These are phyloP conservation scores for Pristionchus japonicus DNA, from an alignment of 2,888 invertebrate genomes.

Conservation along the genomic window DNA sequence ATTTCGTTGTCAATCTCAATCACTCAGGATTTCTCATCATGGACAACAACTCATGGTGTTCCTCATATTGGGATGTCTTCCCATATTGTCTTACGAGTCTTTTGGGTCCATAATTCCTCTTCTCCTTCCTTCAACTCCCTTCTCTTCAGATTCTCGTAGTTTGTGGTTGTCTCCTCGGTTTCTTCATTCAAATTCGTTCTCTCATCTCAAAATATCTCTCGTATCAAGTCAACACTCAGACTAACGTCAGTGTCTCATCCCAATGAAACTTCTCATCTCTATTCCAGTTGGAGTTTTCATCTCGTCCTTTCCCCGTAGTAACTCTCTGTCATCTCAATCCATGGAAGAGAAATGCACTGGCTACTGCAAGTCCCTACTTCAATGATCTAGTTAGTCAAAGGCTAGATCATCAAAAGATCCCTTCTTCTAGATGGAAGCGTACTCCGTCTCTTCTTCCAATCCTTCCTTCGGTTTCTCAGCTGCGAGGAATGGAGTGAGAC, in stretches of 20 bases:
- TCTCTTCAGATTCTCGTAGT: slow-evolving; percentile 58
- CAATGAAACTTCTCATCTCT: not conserved
- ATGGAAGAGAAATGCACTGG: slow-evolving; percentile 59
- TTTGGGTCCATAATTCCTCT: not conserved
- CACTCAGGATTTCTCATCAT: slow-evolving; percentile 65
- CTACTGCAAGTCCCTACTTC: not conserved
- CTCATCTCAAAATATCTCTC: slow-evolving; percentile 63
- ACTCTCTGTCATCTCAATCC: slow-evolving; percentile 73
- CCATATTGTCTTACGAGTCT: not conserved
- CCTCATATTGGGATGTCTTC: slow-evolving; percentile 64
- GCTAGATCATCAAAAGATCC: not conserved
- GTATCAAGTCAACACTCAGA: slow-evolving; percentile 68
- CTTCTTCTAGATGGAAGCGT: not conserved
- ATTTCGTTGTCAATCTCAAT: not conserved
- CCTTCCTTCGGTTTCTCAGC: not conserved
- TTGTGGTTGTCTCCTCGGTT: slow-evolving; percentile 57
- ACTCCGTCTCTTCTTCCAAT: not conserved
- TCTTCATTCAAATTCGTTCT: slow-evolving; percentile 63
- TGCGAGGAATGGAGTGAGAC: slow-evolving; percentile 4
- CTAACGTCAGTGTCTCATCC: slow-evolving; percentile 54
- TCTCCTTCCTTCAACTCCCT: not conserved
- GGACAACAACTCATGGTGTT: slow-evolving; percentile 71
- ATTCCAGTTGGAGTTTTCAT: slow-evolving; percentile 66
- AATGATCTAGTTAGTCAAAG: not conserved
- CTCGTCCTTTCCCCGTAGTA: slow-evolving; percentile 68